A percentile compares a stretch with the other conserved stretches of the same genome.
Conservation (phyloP, 53 echinoderm and acorn worm species). For the Echinarachnius parma region DNA sequence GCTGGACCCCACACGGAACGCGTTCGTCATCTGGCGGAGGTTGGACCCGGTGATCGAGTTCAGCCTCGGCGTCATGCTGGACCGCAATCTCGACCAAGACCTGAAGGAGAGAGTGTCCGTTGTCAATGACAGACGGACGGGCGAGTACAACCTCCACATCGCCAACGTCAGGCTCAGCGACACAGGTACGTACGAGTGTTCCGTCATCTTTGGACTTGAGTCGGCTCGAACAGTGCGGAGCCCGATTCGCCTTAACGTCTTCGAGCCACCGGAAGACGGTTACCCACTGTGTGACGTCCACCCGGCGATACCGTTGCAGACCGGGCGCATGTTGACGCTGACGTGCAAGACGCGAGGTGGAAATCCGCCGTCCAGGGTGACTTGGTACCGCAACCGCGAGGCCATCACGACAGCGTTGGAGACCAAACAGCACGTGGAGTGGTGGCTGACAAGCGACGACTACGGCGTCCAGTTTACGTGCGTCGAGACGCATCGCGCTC, state of each 20-base stretch:
- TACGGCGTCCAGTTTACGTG: conserved; percentile 34
- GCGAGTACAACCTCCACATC: conserved; percentile 34
- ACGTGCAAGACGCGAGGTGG: conserved; percentile 20
- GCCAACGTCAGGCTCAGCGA: background rate
- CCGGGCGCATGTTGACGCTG: conserved; percentile 19
- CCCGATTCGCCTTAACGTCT: conserved; percentile 6
- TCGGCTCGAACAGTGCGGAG: background rate
- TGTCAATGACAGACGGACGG: conserved; percentile 3
- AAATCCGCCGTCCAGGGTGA: conserved; percentile 23
- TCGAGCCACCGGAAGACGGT: conserved; percentile 23
- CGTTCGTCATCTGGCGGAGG: conserved; percentile 31
- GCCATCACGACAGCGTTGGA: conserved; percentile 16
- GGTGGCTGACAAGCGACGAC: conserved; percentile 17
- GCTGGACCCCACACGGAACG: conserved; percentile 19
- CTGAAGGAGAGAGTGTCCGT: conserved; percentile 4
- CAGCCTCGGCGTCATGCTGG: conserved; percentile 38
- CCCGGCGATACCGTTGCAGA: conserved; percentile 17
- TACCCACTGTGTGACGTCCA: conserved; percentile 27
- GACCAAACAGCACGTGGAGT: conserved; percentile 6
- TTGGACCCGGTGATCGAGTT: conserved; percentile 4
- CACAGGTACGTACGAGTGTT: conserved; percentile 20
- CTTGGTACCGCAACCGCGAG: conserved; percentile 23
- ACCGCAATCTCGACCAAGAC: conserved; percentile 12
- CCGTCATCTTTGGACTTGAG: conserved; percentile 15
- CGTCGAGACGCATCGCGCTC: conserved; percentile 16